These are phyloP conservation scores for Maconellicoccus hirsutus DNA, from an alignment of 1,140 invertebrate genomes.

Conservation along the genomic window DNA sequence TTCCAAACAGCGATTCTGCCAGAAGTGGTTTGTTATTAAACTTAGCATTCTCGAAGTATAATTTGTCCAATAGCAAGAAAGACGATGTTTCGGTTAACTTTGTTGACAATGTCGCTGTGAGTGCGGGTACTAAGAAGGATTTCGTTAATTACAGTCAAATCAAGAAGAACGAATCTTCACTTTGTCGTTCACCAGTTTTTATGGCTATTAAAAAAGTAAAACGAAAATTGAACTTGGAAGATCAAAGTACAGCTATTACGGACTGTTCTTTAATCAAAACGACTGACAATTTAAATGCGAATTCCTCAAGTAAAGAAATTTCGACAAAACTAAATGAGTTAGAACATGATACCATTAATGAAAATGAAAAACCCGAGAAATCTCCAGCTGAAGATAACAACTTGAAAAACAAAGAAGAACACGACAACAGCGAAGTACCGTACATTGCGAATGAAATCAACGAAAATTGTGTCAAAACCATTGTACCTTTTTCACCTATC, in stretches of 20 bases:
- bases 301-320: background rate
- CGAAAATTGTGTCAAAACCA: background rate
- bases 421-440: background rate
- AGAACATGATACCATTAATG: too few relatives aligned
- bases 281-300: too few relatives aligned
- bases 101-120: background rate
- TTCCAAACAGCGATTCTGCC: conserved; percentile 1
- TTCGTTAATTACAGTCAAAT: background rate
- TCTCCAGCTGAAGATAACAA: background rate
- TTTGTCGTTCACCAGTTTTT: background rate
- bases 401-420: background rate
- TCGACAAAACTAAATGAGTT: background rate
- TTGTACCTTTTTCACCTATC: background rate
- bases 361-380: too few relatives aligned
- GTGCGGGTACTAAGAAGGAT: background rate
- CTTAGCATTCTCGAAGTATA: conserved; percentile 12
- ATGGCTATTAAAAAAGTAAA: conserved; percentile 17
- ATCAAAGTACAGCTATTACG: background rate
- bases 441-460: background rate
- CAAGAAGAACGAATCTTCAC: background rate
- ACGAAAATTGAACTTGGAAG: conserved; percentile 10
- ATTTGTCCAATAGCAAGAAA: background rate
- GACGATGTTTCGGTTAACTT: background rate
- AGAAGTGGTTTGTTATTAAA: background rate
- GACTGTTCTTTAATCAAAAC: too few relatives aligned